phyloP scores from a whole-genome alignment of 2,888 invertebrate species.

The Lamellibrachia columna region DNA sequence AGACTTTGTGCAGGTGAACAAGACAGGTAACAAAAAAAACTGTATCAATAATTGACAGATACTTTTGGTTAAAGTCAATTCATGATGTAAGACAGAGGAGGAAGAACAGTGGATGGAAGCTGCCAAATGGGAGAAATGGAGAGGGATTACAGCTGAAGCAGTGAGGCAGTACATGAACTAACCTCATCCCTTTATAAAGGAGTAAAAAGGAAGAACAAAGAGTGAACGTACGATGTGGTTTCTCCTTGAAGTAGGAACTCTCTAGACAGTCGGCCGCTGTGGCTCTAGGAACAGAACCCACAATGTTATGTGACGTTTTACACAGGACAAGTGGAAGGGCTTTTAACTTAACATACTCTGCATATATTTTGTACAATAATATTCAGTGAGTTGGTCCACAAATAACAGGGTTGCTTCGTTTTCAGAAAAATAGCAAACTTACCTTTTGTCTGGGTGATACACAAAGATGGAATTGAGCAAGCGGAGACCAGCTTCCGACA shows the following conservation, averaged over 20 bases:
- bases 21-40: not conserved
- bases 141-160: too few species aligned
- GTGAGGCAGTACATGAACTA: too few species aligned
- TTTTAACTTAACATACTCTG: not conserved
- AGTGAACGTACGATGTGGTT: slow-evolving; percentile 84
- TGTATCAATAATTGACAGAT: too few species aligned
- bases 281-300: slow-evolving; percentile 68
- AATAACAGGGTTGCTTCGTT: too few species aligned
- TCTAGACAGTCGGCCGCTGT: slow-evolving; percentile 94
- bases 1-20: not conserved
- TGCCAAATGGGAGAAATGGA: too few species aligned
- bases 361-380: not conserved
- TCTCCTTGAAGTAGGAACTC: slow-evolving; percentile 94
- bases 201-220: not conserved
- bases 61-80: too few species aligned
- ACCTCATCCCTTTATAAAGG: not conserved
- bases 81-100: too few species aligned
- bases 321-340: not conserved
- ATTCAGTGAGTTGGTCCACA: too few species aligned
- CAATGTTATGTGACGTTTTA: not conserved
- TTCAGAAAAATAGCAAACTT: slow-evolving; percentile 20
- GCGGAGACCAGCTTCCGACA: slow-evolving; percentile 87
- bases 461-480: slow-evolving; percentile 94
- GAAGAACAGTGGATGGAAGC: too few species aligned
- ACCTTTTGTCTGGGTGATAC: slow-evolving; percentile 93